phyloP scores from a whole-genome alignment of 2,888 invertebrate species.

The Nomada fucata region DNA sequence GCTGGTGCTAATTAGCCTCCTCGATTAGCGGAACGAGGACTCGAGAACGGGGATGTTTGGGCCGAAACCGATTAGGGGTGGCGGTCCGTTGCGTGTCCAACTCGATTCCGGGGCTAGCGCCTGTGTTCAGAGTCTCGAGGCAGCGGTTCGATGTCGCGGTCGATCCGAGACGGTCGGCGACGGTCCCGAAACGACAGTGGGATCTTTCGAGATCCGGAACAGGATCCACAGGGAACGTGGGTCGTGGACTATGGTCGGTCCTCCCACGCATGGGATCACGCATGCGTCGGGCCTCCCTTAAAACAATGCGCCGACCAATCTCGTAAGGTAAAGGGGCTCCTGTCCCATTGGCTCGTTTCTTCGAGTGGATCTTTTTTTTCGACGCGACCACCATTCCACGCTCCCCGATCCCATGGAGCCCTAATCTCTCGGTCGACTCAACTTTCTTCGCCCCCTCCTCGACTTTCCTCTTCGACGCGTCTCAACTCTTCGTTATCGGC shows the following conservation, averaged over 20 bases:
- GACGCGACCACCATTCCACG: constrained; percentile 64
- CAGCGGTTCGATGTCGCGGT: too few relatives aligned
- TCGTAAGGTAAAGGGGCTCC: constrained; percentile 81
- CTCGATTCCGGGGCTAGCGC: not conserved
- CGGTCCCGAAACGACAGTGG: constrained; percentile 3
- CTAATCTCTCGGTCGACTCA: not conserved
- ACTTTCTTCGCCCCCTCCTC: not conserved
- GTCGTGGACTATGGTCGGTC: constrained; percentile 75
- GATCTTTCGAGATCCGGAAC: constrained; percentile 21
- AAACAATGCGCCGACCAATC: constrained; percentile 84
- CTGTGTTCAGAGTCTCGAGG: too few relatives aligned
- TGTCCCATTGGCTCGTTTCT: constrained; percentile 80
- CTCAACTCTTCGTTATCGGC: too few relatives aligned
- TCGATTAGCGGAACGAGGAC: not conserved
- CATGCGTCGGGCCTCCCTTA: constrained; percentile 82
- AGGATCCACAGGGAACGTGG: constrained; percentile 51
- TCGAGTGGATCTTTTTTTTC: constrained; percentile 79
- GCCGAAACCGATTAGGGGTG: not conserved
- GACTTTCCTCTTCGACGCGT: not conserved
- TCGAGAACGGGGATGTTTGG: not conserved
- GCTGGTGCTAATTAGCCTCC: constrained; percentile 53
- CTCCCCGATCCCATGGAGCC: constrained; percentile 51
- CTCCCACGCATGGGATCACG: constrained; percentile 80
- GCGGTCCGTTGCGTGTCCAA: constrained; percentile 4
- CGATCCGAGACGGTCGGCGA: not conserved